Evolutionary conservation across 1,140 invertebrate species (phyloP), one percentile per base, ranked within the genome.

Genomic region (Bombus polaris): DNA sequence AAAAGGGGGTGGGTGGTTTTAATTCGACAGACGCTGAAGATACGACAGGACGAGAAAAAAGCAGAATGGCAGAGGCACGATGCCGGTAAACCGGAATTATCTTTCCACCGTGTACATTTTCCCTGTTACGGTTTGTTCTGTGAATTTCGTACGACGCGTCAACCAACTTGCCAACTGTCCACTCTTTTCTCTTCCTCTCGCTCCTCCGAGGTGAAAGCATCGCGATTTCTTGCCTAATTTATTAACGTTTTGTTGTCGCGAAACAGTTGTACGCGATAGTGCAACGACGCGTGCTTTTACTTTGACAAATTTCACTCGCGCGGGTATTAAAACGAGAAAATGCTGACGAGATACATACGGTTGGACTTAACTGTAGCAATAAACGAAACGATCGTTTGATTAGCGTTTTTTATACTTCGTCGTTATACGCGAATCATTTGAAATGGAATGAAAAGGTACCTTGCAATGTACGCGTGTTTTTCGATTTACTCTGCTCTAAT

Each of bases 21-120:
- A 81, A 81, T 59, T 81, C 47, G 37, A 3, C 12, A 53, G 9
- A 37, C 47, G 8, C 32, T 35, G 72, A 81, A 18, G 32, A 35
- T 3, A 37, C 62, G 25, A 15, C n/a, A 15, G 4, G 62, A 5
- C 2, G 12, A 1, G 12, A 13, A 25, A 70, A 6, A 6, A 22
- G 3, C 5, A 66, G 65, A 71, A 70, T n/a, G 32, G 37, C 12
- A 37, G 2, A n/a, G 6, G 28, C 6, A 28, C 53, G 15, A 8
- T 5, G 22, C 22, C 37, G 12, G 35, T 44, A 62, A 81, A 35
- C n/a, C 22, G 70, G 13, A 73, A 81, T 81, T 62, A 82, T 82
- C 47, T 65, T 28, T 28, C 3, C 8, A 0, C 5, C 15, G 25
- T 6, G 13, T 32, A 71, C 44, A 32, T 18, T 39, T 57, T 22